Conservation (phyloP, 2,797 vertebrate genomes). For the Hozukius guyotensis region DNA sequence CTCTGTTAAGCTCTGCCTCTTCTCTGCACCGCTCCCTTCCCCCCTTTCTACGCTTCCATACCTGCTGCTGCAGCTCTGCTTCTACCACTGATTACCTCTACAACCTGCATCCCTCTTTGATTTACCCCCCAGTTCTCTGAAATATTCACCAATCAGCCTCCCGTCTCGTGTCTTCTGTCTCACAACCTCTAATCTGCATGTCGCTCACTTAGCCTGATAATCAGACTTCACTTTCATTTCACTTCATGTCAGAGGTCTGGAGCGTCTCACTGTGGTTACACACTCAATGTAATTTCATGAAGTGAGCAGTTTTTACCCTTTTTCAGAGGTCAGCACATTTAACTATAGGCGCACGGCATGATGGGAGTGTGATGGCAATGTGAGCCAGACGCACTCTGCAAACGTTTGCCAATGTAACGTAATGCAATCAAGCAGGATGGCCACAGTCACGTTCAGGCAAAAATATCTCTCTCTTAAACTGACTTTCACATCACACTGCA, state of each 20-base stretch:
- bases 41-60: not conserved
- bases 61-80: conserved; percentile 2
- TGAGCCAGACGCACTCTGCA: not conserved
- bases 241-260: not conserved
- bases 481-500: not conserved
- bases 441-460: too few relatives aligned
- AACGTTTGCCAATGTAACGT: too few relatives aligned
- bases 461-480: too few relatives aligned
- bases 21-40: not conserved
- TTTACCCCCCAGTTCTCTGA: not conserved
- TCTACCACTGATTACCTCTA: not conserved
- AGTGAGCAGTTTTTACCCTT: not conserved
- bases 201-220: not conserved
- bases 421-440: too few relatives aligned
- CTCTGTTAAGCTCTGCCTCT: conserved; percentile 11
- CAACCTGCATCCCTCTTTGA: not conserved
- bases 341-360: not conserved
- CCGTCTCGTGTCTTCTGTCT: not conserved
- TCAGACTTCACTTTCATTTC: not conserved
- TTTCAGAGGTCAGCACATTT: not conserved
- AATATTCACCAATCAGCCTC: too few relatives aligned
- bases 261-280: not conserved
- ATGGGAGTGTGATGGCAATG: not conserved
- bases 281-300: not conserved
- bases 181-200: not conserved